These are phyloP conservation scores for Rhyacophila evoluta DNA, from an alignment of 2,888 invertebrate genomes.

Conservation along the genomic window DNA sequence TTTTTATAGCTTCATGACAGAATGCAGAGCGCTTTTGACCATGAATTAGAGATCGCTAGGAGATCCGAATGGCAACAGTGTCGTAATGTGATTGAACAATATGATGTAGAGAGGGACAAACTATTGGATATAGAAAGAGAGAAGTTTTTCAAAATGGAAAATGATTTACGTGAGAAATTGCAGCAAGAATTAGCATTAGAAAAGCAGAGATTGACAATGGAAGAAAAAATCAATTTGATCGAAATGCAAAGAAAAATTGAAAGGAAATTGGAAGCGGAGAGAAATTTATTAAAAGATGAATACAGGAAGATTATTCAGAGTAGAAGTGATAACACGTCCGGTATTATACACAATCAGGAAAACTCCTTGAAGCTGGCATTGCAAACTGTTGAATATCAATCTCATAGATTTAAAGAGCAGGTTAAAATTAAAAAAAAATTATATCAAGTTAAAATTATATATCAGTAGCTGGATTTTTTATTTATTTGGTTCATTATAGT, in stretches of 20 bases:
- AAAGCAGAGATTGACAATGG: slow-evolving; percentile 53
- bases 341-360: slow-evolving; percentile 39
- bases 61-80: slow-evolving; percentile 48
- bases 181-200: slow-evolving; percentile 53
- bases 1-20: slow-evolving; percentile 46
- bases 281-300: slow-evolving; percentile 55
- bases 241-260: slow-evolving; percentile 54
- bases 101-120: slow-evolving; percentile 41
- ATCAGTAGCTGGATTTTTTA: too few relatives aligned
- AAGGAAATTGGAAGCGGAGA: slow-evolving; percentile 56
- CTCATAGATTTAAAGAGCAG: slow-evolving; percentile 48
- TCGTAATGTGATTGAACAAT: slow-evolving; percentile 32
- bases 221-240: slow-evolving; percentile 55
- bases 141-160: slow-evolving; percentile 44
- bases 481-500: too few relatives aligned
- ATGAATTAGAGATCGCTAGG: slow-evolving; percentile 46
- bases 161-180: slow-evolving; percentile 32
- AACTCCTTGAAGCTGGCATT: slow-evolving; percentile 44
- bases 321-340: slow-evolving; percentile 14
- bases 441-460: too few relatives aligned
- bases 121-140: slow-evolving; percentile 43
- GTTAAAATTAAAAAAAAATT: too few relatives aligned
- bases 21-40: slow-evolving; percentile 53
- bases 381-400: slow-evolving; percentile 48
- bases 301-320: slow-evolving; percentile 42